These are phyloP conservation scores for Timandra comae DNA, from an alignment of 2,888 invertebrate genomes.

Conservation along the genomic window DNA sequence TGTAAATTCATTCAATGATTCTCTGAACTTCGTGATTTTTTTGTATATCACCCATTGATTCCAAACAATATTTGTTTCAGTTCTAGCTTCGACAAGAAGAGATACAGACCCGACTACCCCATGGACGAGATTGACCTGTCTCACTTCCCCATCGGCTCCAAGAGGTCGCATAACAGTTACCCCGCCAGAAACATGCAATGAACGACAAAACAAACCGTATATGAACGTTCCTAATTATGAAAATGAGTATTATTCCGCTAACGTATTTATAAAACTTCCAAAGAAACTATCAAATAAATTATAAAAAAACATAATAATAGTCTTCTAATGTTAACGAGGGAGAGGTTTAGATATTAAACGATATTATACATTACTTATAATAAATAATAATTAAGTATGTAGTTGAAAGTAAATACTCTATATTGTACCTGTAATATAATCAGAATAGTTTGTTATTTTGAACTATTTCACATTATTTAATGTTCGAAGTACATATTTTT, in stretches of 20 bases:
- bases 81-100: conserved; percentile 49
- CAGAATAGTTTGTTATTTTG: neutral
- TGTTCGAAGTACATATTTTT: neutral
- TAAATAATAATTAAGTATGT: too few species aligned
- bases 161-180: conserved; percentile 37
- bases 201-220: too few species aligned
- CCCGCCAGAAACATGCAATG: conserved; percentile 16
- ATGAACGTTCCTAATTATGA: too few species aligned
- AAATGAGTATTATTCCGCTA: neutral
- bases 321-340: conserved; percentile 34
- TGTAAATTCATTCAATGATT: too few species aligned
- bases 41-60: too few species aligned
- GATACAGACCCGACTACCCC: conserved; percentile 57
- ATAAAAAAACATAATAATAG: too few species aligned
- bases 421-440: neutral
- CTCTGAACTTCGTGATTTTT: too few species aligned
- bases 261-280: too few species aligned
- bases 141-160: conserved; percentile 63
- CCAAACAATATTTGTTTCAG: conserved; percentile 31
- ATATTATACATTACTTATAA: conserved; percentile 25
- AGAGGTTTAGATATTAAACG: conserved; percentile 41
- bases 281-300: too few species aligned
- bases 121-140: conserved; percentile 70
- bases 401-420: neutral
- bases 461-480: neutral